Percentiles rank a stretch among this genome's conserved stretches.
These are phyloP conservation scores for Steinernema feltiae DNA, from an alignment of 1,140 invertebrate species.

Conservation along the genomic window DNA sequence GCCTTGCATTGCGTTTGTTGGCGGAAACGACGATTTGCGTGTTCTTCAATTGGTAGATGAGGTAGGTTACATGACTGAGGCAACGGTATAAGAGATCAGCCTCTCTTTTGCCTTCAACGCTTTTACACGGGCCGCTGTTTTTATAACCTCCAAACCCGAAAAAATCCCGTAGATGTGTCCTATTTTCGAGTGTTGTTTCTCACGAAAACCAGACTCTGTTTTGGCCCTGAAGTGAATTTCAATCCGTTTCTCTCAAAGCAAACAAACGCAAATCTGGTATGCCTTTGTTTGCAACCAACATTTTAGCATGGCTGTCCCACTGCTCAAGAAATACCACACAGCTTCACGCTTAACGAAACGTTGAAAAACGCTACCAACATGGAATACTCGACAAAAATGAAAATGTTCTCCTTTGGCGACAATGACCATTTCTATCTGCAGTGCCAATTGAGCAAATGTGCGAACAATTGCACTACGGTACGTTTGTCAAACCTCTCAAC, in stretches of 20 bases:
- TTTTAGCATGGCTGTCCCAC: constrained; percentile 5
- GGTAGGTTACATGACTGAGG: too few relatives aligned
- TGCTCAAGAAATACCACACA: background rate
- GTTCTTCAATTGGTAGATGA: constrained; percentile 19
- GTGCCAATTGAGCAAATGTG: background rate
- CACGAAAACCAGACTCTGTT: too few relatives aligned
- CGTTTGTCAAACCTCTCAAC: background rate
- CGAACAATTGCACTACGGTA: background rate
- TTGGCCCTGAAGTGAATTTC: too few relatives aligned
- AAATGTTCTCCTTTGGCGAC: background rate
- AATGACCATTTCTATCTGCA: background rate
- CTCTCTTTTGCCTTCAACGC: constrained; percentile 1
- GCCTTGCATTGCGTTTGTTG: constrained; percentile 18
- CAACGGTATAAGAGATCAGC: too few relatives aligned
- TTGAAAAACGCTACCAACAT: background rate
- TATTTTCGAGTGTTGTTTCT: too few relatives aligned
- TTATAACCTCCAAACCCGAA: too few relatives aligned
- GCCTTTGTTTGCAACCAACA: too few relatives aligned
- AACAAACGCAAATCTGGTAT: too few relatives aligned
- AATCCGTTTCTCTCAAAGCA: too few relatives aligned
- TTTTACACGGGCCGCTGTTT: too few relatives aligned
- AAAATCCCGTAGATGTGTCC: too few relatives aligned
- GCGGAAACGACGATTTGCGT: constrained; percentile 18
- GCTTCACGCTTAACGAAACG: background rate
- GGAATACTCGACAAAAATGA: background rate